phyloP scores from a whole-genome alignment of 1,140 invertebrate genomes.

The Lepidostoma basale region DNA sequence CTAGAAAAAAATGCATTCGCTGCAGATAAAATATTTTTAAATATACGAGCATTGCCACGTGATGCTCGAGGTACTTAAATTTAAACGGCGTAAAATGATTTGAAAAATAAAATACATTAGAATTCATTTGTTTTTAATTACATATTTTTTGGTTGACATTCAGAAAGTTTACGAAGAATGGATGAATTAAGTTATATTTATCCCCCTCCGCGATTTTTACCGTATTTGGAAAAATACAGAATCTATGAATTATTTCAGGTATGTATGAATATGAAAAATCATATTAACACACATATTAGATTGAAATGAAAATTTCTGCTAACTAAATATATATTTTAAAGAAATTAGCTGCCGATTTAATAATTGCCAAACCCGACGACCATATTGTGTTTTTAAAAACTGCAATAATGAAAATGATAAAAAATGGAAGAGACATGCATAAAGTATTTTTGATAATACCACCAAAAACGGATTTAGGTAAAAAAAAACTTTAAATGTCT shows the following conservation, averaged over 20 bases:
- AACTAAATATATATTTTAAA: background rate
- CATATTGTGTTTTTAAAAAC: conserved; percentile 1
- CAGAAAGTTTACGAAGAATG: no score
- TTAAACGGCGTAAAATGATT: no score
- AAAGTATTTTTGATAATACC: conserved; percentile 1
- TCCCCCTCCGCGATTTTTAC: conserved; percentile 2
- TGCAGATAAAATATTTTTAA: no score
- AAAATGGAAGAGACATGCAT: conserved; percentile 1
- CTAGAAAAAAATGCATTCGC: no score
- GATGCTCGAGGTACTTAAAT: no score
- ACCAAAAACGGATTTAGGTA: conserved; percentile 1
- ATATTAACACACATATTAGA: no score
- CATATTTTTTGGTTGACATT: no score
- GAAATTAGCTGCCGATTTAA: background rate
- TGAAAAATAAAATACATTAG: no score
- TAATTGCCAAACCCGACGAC: conserved; percentile 5
- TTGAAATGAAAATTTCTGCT: background rate
- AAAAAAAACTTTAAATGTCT: background rate
- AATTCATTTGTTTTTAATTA: no score
- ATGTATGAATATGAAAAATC: background rate
- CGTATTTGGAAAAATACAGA: conserved; percentile 4
- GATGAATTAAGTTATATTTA: conserved; percentile 5
- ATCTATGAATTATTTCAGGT: conserved; percentile 12
- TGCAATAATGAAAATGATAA: conserved; percentile 3
- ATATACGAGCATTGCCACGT: no score